Percentiles rank a stretch among this genome's conserved stretches.
Conservation (phyloP, 2,797 vertebrate genomes). For the Sarcophilus harrisii region DNA sequence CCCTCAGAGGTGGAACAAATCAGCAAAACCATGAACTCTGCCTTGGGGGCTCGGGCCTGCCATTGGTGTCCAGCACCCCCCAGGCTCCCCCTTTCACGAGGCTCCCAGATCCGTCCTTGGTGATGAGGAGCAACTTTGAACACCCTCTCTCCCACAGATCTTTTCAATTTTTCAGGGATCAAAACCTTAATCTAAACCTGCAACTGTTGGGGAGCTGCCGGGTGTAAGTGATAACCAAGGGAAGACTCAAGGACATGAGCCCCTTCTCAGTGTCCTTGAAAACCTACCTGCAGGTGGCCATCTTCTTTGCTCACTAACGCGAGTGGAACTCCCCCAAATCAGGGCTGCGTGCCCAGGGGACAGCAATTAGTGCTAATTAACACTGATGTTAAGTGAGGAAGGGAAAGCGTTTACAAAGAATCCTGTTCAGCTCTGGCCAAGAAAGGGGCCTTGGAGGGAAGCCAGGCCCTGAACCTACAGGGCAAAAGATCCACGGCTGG, state of each 20-base stretch:
- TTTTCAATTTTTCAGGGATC: not conserved
- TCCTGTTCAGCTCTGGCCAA: not conserved
- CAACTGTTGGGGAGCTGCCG: not conserved
- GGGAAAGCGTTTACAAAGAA: not conserved
- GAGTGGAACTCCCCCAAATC: not conserved
- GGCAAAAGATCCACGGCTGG: not conserved
- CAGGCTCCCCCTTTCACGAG: not conserved
- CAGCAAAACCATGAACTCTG: not conserved
- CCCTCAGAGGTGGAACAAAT: not conserved
- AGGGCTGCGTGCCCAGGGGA: not conserved
- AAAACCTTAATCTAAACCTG: not conserved
- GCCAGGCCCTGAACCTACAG: not conserved
- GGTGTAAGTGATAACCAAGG: conserved; percentile 11
- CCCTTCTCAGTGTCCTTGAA: not conserved
- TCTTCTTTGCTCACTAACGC: not conserved
- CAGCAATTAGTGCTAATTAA: not conserved
- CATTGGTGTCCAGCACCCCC: not conserved
- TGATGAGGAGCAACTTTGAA: not conserved
- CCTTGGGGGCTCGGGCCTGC: not conserved
- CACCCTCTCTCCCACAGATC: not conserved
- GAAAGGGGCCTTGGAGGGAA: not conserved
- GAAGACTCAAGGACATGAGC: not conserved
- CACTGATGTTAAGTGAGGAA: not conserved
- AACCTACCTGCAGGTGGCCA: not conserved
- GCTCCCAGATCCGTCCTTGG: not conserved